Base-by-base conservation (phyloP, 2,797 vertebrate genomes). In the Loris lydekkerianus region DNA sequence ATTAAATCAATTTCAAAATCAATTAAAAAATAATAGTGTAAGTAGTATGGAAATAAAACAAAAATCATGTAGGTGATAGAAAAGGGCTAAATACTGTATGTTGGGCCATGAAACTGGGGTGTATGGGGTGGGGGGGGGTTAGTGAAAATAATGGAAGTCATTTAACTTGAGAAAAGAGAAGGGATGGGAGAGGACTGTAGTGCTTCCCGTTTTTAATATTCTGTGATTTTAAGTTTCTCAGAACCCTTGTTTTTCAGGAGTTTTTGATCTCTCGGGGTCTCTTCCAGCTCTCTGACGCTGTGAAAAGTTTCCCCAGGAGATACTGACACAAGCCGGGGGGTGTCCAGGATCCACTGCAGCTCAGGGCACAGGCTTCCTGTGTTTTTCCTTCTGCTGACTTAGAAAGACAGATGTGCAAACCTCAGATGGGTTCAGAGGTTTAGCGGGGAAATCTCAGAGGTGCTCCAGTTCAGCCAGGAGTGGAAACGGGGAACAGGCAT, bases 371-470 rank as follows among this genome's bases (percentile, higher is more conserved):
- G 31, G 18, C 73, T 72, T 86, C 88, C 81, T 61, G 49, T 88
- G 81, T 43, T 67, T 70, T 73, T 20, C 92, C 72, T 91, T 88
- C 87, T 89, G 76, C 76, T 31, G 70, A 61, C 94, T 81, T 76
- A 65, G 63, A 75, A 84, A 96, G 97, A 81, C 93, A 61, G 90
- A 89, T 11, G 78, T 17, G 34, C 0, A 0, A 61, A 10, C 49
- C 80, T 78, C 85, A 0, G 0, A 9, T 6, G 86, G 76, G 73
- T 70, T 91, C 86, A n/a, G 93, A 92, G 91, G 81, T 88, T 82
- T 25, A 34, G 83, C 29, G 93, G 92, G 77, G 75, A 86, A 58
- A 25, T 91, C 83, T 80, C 87, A 70, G 81, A 29, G 78, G 75
- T 27, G 0, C 46, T 77, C 40, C 25, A 13, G 86, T 85, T 91